A percentile compares a stretch with the other conserved stretches of the same genome.
phyloP scores from a whole-genome alignment of 2,888 invertebrate species.

The Parnassius apollo region DNA sequence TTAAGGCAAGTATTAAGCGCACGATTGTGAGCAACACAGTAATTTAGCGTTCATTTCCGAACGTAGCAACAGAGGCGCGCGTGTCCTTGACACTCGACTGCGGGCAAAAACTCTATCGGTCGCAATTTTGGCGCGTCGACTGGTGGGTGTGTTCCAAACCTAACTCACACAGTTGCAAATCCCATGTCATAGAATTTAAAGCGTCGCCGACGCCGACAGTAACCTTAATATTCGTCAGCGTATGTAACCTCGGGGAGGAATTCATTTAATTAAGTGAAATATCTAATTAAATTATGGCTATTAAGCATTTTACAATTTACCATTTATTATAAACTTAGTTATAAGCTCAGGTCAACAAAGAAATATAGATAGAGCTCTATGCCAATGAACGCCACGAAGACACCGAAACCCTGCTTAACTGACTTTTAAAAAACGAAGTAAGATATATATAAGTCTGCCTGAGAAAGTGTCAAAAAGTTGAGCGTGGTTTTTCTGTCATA shows the following conservation, averaged over 20 bases:
- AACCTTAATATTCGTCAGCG: slow-evolving; percentile 16
- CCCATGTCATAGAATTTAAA: slow-evolving; percentile 50
- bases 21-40: slow-evolving; percentile 41
- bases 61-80: slow-evolving; percentile 60
- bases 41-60: slow-evolving; percentile 37
- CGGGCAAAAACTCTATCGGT: slow-evolving; percentile 73
- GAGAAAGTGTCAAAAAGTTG: too few relatives aligned
- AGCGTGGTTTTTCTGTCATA: too few relatives aligned
- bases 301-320: too few relatives aligned
- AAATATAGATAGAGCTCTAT: too few relatives aligned
- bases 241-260: slow-evolving; percentile 21
- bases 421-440: too few relatives aligned
- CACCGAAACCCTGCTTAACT: too few relatives aligned
- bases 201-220: slow-evolving; percentile 23
- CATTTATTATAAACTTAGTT: too few relatives aligned
- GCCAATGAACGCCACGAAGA: too few relatives aligned
- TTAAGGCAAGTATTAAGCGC: slow-evolving; percentile 39
- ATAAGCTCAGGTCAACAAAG: too few relatives aligned
- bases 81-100: slow-evolving; percentile 75
- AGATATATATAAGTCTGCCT: too few relatives aligned
- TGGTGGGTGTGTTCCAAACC: slow-evolving; percentile 71
- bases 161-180: slow-evolving; percentile 41
- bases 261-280: slow-evolving; percentile 7
- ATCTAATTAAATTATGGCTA: neutral
- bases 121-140: slow-evolving; percentile 61